phyloP scores from a whole-genome alignment of 2,797 vertebrate genomes.

The Sebastes iracundus region DNA sequence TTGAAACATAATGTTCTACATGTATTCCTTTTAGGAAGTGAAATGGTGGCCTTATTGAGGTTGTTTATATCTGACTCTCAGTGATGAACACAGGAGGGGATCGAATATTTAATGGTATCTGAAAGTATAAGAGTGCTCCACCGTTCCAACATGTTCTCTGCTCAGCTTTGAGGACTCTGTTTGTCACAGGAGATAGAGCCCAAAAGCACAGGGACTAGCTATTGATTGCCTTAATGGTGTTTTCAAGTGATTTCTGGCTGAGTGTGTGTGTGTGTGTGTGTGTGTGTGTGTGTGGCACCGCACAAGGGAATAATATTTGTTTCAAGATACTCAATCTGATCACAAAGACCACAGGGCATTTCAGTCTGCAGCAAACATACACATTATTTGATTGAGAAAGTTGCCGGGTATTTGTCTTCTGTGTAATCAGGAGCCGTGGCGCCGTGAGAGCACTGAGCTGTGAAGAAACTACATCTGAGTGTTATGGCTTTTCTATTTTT shows the following conservation, averaged over 20 bases:
- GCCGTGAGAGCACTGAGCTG: background rate
- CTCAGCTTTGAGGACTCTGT: background rate
- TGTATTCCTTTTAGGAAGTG: background rate
- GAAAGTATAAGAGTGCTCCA: background rate
- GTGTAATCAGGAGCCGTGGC: background rate
- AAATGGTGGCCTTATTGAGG: background rate
- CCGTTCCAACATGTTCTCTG: background rate
- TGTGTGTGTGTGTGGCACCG: background rate
- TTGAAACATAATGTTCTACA: background rate
- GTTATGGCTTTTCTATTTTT: background rate
- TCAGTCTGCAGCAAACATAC: background rate
- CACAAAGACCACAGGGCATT: slow-evolving; percentile 16
- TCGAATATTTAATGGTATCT: background rate
- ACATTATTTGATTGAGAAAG: slow-evolving; percentile 29
- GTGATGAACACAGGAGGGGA: background rate
- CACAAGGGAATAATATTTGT: slow-evolving; percentile 5
- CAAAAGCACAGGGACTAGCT: background rate
- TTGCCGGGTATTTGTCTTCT: slow-evolving; percentile 13
- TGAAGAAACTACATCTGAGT: background rate
- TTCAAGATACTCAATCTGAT: slow-evolving; percentile 7
- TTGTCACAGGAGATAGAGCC: background rate
- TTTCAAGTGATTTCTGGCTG: background rate
- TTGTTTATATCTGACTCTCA: background rate
- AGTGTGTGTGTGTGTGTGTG: background rate
- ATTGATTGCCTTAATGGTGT: slow-evolving; percentile 30